phyloP scores from a whole-genome alignment of 2,113 vertebrate genomes.

The Conger conger region DNA sequence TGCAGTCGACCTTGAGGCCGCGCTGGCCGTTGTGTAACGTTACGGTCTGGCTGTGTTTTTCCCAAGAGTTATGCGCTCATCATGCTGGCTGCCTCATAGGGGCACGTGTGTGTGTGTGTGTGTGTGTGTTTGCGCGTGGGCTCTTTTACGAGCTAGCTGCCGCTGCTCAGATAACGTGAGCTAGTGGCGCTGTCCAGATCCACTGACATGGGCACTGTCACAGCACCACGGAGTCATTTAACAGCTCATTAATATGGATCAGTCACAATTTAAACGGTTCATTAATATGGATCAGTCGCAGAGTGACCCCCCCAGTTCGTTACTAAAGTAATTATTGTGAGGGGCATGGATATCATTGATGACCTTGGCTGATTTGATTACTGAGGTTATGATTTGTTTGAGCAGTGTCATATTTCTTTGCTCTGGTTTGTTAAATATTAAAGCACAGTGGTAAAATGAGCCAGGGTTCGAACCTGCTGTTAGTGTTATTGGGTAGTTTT shows the following conservation, averaged over 20 bases:
- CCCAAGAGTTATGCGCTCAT: slow-evolving; percentile 2
- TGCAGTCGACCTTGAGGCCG: slow-evolving; percentile 47
- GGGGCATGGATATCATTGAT: slow-evolving; percentile 19
- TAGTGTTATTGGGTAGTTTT: not conserved
- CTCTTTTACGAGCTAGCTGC: slow-evolving; percentile 63
- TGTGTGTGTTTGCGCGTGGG: slow-evolving; percentile 13
- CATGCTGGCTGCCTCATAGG: not conserved
- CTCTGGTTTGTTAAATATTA: not conserved
- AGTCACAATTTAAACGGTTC: slow-evolving; percentile 53
- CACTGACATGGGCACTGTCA: slow-evolving; percentile 37
- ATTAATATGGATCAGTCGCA: slow-evolving; percentile 42
- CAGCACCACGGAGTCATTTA: slow-evolving; percentile 61
- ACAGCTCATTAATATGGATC: slow-evolving; percentile 53
- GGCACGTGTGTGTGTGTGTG: not conserved
- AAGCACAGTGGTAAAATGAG: slow-evolving; percentile 1
- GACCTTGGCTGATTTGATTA: slow-evolving; percentile 19
- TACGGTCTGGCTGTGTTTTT: slow-evolving; percentile 30
- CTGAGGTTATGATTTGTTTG: slow-evolving; percentile 7
- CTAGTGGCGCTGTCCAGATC: slow-evolving; percentile 61
- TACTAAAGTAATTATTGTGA: slow-evolving; percentile 15
- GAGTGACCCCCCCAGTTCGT: not conserved
- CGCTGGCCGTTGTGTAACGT: slow-evolving; percentile 11
- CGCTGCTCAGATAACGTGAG: slow-evolving; percentile 60
- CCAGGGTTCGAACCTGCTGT: not conserved
- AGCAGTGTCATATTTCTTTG: slow-evolving; percentile 12